These are phyloP conservation scores for Paramuricea clavata DNA, from an alignment of 92 coral and sea anemone species.

Conservation along the genomic window DNA sequence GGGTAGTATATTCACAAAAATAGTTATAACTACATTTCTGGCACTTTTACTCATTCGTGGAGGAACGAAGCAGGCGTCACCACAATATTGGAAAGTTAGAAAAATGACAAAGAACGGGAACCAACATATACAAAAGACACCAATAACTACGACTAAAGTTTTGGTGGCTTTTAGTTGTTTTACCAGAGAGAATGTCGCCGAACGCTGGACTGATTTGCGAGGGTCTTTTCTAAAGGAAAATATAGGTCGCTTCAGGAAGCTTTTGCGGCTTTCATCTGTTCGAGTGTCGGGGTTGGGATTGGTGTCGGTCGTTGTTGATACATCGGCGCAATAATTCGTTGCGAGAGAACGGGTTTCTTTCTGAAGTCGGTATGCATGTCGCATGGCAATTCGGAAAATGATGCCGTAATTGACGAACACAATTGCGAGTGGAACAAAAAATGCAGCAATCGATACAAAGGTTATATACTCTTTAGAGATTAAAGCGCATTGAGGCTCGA, in stretches of 20 bases:
- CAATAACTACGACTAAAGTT: constrained; percentile 92
- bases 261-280: constrained; percentile 11
- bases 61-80: constrained; percentile 58
- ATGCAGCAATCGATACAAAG: constrained; percentile 78
- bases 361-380: constrained; percentile 85
- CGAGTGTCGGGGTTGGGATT: constrained; percentile 48
- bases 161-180: constrained; percentile 97
- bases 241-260: constrained; percentile 17
- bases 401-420: constrained; percentile 83
- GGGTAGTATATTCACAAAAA: constrained; percentile 83
- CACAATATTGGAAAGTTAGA: constrained; percentile 84
- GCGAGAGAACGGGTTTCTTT: constrained; percentile 85
- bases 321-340: constrained; percentile 75
- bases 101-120: constrained; percentile 94
- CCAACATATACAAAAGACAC: constrained; percentile 92
- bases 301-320: constrained; percentile 67
- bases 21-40: constrained; percentile 53
- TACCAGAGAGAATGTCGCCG: constrained; percentile 35
- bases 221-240: background rate
- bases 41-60: constrained; percentile 36
- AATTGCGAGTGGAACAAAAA: constrained; percentile 88
- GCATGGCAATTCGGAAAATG: constrained; percentile 87
- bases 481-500: constrained; percentile 76
- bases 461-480: constrained; percentile 81
- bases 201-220: constrained; percentile 11